Percentiles rank a stretch among this genome's conserved stretches.
Conservation (phyloP, 2,888 invertebrate species). For the Sepioteuthis lessoniana region DNA sequence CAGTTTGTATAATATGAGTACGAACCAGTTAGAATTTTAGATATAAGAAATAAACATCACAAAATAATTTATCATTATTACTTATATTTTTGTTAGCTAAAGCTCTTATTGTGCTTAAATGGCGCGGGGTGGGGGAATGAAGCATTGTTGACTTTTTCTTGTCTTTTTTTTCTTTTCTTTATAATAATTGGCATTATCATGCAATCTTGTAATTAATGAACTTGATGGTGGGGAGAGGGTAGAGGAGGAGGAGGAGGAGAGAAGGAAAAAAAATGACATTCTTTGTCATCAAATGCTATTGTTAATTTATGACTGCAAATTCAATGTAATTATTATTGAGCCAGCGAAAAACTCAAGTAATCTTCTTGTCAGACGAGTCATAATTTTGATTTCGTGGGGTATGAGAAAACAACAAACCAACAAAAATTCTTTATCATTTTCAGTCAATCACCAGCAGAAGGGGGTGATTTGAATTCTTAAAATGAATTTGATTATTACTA, state of each 20-base stretch:
- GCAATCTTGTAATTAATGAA: neutral
- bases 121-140: neutral
- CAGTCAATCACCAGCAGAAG: no score
- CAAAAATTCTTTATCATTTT: neutral
- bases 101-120: neutral
- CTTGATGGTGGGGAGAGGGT: neutral
- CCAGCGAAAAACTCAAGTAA: neutral
- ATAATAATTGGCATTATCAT: neutral
- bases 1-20: neutral
- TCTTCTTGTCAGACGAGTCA: neutral
- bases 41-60: neutral
- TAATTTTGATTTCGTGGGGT: neutral
- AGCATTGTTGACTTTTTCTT: neutral
- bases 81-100: neutral
- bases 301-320: conserved; percentile 33
- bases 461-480: neutral
- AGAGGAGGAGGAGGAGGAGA: neutral
- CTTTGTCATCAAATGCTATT: conserved; percentile 18
- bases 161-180: neutral
- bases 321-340: conserved; percentile 14
- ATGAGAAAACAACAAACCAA: neutral
- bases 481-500: neutral
- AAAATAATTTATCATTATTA: neutral
- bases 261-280: conserved; percentile 13
- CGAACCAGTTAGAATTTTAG: neutral